Evolutionary conservation across 2,888 invertebrate species (phyloP), one percentile per base, ranked within the genome.

Genomic region (Aleiodes alternator): DNA sequence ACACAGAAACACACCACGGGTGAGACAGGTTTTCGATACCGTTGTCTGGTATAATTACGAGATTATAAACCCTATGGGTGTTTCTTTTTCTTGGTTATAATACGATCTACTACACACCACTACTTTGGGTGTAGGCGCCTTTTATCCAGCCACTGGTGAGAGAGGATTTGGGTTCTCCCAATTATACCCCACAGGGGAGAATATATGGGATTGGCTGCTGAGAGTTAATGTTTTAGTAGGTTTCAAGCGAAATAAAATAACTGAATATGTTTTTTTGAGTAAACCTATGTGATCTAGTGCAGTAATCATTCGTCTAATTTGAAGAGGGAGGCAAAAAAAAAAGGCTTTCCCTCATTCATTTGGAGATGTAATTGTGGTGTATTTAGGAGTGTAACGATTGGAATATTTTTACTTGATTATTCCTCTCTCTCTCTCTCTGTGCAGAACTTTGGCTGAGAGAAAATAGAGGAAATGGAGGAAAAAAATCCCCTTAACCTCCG

Each of bases 41-140:
- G 76, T 76, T 76, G 69, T 76, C 61, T 66, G n/a, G 59, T 68
- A 56, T 76, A 76, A 76, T 76, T 76, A 76, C 68, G 72, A 72
- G 29, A 71, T 71, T 70, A 38, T 64, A 48, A 64, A 64, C 14
- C 64, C 64, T 48, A 64, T 64, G 64, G 64, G 64, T 34, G 12
- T 34, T 55, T 53, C 69, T 31, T 53, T 34, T 55, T 53, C 69
- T 31, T 53, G 31, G 55, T 31, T 53, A 53, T 34, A n/a, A 51
- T 55, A 11, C 43, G 43, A 43, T 43, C 43, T 43, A 43, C 43
- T 34, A 64, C 43, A 43, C 61, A 43, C 14, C 61, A 43, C 14
- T 4, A 34, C 38, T 38, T 64, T 64, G 16, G 43, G 23, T 61
- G 43, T 64, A 34, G 29, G 51, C 51, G 38, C 38, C 38, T 43